A percentile compares a stretch with the other conserved stretches of the same genome.
These are phyloP conservation scores for Cossypha caffra DNA, from an alignment of 2,797 vertebrate species.

Conservation along the genomic window DNA sequence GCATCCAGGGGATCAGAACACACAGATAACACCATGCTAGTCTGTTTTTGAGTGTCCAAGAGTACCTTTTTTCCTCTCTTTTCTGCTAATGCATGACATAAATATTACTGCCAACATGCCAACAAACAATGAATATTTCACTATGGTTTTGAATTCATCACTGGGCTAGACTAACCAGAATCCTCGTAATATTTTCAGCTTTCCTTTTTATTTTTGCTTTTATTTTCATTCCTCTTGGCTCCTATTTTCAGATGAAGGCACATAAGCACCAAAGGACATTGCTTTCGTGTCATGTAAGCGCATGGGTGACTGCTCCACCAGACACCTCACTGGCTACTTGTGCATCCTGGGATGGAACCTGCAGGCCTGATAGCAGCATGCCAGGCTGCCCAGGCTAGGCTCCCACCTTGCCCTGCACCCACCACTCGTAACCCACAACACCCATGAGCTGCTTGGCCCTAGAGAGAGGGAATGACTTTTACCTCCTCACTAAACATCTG, in stretches of 20 bases:
- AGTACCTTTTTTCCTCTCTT: neutral
- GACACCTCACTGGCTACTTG: neutral
- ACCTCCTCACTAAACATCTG: neutral
- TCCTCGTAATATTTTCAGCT: neutral
- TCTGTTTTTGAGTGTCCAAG: neutral
- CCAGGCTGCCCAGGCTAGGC: neutral
- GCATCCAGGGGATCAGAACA: neutral
- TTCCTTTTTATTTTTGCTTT: neutral
- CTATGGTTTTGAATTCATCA: neutral
- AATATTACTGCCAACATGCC: neutral
- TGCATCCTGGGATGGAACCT: neutral
- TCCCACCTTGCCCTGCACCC: neutral
- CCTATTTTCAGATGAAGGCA: neutral
- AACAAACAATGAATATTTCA: neutral
- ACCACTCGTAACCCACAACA: neutral
- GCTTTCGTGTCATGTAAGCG: fast-evolving
- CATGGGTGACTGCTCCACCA: neutral
- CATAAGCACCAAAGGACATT: neutral
- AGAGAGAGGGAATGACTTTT: neutral
- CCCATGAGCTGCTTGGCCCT: neutral
- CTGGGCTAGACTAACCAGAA: neutral
- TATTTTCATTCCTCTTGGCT: neutral
- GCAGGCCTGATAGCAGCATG: neutral
- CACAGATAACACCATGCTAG: neutral
- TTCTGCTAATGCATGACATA: neutral